Evolutionary conservation across 2,888 invertebrate genomes (phyloP), one percentile per base, ranked within the genome.

Genomic region (Ennomos quercinarius): DNA sequence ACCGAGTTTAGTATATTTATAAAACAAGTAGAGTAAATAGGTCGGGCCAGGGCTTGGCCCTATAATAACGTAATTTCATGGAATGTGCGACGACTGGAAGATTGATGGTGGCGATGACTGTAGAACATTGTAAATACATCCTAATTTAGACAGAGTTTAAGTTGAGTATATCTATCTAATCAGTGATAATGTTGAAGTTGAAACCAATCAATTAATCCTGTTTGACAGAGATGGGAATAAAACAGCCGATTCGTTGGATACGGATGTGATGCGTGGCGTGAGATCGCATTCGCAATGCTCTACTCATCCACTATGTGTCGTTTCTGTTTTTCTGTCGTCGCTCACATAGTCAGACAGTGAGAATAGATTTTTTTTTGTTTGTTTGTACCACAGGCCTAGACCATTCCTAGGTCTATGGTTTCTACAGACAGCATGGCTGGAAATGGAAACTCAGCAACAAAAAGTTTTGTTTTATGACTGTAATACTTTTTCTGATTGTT

Each of bases 171-270:
- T 55, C 42, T 40, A 13, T 55, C 42, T 52, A 46, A 60, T 56
- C 42, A 36, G 60, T 46, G 58, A 52, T 54, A 57, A 61, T 48
- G 55, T 56, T 47, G 63, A 48, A 59, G 55, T 56, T 47, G 63
- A 48, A 59, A 36, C 41, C 55, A 61, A 52, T 56, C 55, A 50
- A 56, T 42, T 42, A 37, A 57, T 44, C 55, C 64, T 58, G 61
- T 66, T 63, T 54, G 66, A 64, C 66, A 57, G 59, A 38, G 56
- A 67, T 57, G 61, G 57, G 64, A 61, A 64, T 43, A 62, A 60
- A 57, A 67, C 64, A 61, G 57, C 47, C 35, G 48, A 58, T 61
- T 62, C 53, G 63, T 64, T 61, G 64, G 53, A 61, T 51, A 51
- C 61, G 53, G 53, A n/a, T 40, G 49, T 58, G 51, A 49, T 40